Evolutionary conservation across 2,797 vertebrate species (phyloP).

Genomic region (Clarias platycephalus): DNA sequence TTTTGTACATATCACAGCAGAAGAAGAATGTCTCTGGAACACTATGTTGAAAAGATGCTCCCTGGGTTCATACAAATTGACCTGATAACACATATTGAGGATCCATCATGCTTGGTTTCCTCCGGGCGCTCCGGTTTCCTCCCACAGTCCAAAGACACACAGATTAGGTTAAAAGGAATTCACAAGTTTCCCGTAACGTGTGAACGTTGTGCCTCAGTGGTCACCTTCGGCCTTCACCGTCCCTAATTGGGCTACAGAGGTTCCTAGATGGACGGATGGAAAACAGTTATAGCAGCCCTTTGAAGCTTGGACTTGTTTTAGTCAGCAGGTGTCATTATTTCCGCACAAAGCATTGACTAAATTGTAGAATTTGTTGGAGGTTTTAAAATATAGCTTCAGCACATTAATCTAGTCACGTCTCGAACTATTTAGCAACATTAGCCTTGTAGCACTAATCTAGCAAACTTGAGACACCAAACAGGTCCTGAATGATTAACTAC

Average conservation of each 20-base stretch:
- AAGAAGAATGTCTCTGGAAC: not conserved
- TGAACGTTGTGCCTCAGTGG: no score
- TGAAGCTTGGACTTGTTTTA: not conserved
- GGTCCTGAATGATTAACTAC: not conserved
- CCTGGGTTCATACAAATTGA: not conserved
- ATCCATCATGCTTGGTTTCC: not conserved
- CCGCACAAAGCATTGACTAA: not conserved
- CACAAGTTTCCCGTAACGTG: no score
- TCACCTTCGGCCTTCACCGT: no score
- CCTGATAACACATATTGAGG: not conserved
- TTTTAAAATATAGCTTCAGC: no score
- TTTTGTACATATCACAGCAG: not conserved
- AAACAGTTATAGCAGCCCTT: not conserved
- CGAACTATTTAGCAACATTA: not conserved
- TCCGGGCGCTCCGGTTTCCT: no score
- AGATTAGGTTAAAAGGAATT: no score
- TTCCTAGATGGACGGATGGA: not conserved
- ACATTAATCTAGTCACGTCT: no score
- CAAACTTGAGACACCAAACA: not conserved
- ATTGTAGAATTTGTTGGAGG: not conserved
- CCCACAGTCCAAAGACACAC: no score
- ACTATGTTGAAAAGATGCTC: not conserved
- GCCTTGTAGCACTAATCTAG: not conserved
- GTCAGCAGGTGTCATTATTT: not conserved
- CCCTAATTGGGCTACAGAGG: no score